Evolutionary conservation across 2,797 vertebrate genomes (phyloP).

Genomic region (Halcyon leucocephala): DNA sequence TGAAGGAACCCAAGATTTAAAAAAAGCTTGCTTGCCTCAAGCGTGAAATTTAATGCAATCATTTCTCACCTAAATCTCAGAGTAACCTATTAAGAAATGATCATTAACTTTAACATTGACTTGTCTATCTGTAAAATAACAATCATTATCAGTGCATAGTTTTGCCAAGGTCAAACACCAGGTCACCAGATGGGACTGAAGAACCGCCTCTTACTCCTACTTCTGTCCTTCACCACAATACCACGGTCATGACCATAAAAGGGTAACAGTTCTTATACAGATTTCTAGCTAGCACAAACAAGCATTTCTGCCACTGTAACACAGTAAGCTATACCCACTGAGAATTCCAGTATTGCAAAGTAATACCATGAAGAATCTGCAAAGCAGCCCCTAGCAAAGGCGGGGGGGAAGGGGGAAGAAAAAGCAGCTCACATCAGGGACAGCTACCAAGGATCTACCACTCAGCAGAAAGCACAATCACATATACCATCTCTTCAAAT

Average conservation of each 20-base stretch:
- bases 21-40: neutral
- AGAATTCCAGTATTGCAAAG: neutral
- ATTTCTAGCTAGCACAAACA: neutral
- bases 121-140: neutral
- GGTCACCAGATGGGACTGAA: neutral
- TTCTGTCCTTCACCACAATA: neutral
- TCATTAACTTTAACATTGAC: neutral
- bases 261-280: neutral
- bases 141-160: neutral
- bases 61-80: neutral
- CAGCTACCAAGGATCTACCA: neutral
- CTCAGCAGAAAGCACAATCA: neutral
- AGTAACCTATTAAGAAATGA: neutral
- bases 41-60: neutral
- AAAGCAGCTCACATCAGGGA: neutral
- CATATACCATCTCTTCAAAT: neutral
- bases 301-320: neutral
- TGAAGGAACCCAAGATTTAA: neutral
- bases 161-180: neutral
- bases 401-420: rapidly evolving
- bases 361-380: neutral
- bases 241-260: rapidly evolving
- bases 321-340: neutral
- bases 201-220: neutral
- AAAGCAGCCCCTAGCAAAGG: neutral